These are phyloP conservation scores for Drosophila obscura DNA, from an alignment of 1,140 invertebrate genomes.

Conservation along the genomic window DNA sequence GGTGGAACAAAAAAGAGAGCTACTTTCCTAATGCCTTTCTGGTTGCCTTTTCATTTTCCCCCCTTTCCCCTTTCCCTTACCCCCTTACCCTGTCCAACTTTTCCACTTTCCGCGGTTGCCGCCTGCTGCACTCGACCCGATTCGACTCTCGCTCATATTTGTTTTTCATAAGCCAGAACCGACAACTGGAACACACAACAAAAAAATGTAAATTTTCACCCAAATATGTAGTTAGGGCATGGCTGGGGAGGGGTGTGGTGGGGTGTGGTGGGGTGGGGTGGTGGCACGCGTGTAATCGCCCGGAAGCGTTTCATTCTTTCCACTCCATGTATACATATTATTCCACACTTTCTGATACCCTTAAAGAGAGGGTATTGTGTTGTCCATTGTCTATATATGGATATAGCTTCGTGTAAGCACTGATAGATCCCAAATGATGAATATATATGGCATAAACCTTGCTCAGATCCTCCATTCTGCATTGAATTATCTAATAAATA, in stretches of 20 bases:
- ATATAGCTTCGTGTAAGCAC: not conserved
- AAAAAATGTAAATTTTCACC: constrained; percentile 82
- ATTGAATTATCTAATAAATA: no score
- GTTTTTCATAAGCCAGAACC: constrained; percentile 66
- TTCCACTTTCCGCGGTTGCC: constrained; percentile 6
- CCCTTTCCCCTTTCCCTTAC: not conserved
- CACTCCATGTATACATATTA: constrained; percentile 24
- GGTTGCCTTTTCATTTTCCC: constrained; percentile 2
- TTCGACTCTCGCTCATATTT: constrained; percentile 42
- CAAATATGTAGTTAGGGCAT: constrained; percentile 46
- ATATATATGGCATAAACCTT: no score
- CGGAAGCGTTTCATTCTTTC: constrained; percentile 66
- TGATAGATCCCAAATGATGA: no score
- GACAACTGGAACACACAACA: not conserved
- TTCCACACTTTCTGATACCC: constrained; percentile 1
- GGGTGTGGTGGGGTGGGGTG: constrained; percentile 2
- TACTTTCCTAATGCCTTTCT: constrained; percentile 25
- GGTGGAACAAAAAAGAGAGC: no score
- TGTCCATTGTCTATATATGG: not conserved
- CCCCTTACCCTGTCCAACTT: not conserved
- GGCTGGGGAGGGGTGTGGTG: not conserved
- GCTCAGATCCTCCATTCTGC: no score
- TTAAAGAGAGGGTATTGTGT: no score
- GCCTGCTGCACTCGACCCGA: constrained; percentile 25
- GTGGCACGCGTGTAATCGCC: constrained; percentile 78